phyloP scores from a whole-genome alignment of 2,888 invertebrate genomes.

The Pristionchus mayeri region DNA sequence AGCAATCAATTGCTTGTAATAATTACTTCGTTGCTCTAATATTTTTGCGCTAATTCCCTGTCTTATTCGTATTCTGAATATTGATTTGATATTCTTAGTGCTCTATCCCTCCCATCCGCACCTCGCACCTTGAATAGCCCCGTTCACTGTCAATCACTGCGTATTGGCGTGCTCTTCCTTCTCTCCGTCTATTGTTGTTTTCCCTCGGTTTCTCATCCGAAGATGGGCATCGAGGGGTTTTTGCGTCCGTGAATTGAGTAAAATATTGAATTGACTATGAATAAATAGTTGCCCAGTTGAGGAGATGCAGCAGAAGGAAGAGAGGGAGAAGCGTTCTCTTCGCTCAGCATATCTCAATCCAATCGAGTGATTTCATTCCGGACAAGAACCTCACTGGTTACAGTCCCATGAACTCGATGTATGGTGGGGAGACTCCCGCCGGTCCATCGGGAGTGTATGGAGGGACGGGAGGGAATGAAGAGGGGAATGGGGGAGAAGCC shows the following conservation, averaged over 20 bases:
- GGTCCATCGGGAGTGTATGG: background rate
- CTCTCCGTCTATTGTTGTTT: background rate
- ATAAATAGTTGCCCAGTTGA: slow-evolving; percentile 39
- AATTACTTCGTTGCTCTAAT: background rate
- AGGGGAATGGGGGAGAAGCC: background rate
- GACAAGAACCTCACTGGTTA: background rate
- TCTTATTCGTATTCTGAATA: background rate
- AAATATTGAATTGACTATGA: slow-evolving; percentile 25
- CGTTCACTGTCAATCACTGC: background rate
- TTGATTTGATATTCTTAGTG: slow-evolving; percentile 11
- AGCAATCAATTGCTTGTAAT: slow-evolving; percentile 11
- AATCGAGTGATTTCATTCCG: background rate
- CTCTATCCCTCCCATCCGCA: background rate
- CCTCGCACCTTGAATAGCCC: background rate
- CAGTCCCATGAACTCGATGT: slow-evolving; percentile 42
- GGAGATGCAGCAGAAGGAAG: background rate
- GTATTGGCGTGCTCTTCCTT: background rate
- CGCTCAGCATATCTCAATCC: slow-evolving; percentile 11
- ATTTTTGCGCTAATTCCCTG: background rate
- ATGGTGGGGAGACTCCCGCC: background rate
- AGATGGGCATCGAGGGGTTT: background rate
- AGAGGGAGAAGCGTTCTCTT: slow-evolving; percentile 29
- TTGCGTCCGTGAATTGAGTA: slow-evolving; percentile 23
- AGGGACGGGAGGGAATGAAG: background rate
- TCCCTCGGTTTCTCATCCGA: background rate